A percentile compares a stretch with the other conserved stretches of the same genome.
phyloP scores from a whole-genome alignment of 2,888 invertebrate species.

The Pilophorus perplexus region DNA sequence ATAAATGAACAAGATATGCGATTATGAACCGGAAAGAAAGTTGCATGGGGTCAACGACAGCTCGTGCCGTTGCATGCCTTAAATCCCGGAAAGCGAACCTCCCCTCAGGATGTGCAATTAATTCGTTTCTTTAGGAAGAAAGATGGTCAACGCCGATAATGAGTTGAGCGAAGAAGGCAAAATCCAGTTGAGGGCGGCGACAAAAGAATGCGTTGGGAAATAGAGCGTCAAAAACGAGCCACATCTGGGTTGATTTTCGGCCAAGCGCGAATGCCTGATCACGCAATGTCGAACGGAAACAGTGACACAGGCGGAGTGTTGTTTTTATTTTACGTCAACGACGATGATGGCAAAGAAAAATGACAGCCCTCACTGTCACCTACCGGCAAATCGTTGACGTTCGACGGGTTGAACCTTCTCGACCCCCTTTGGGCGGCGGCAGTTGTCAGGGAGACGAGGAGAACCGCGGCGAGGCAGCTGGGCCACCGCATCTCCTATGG shows the following conservation, averaged over 20 bases:
- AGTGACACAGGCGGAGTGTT: no score
- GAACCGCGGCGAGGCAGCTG: constrained; percentile 28
- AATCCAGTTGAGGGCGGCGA: background rate
- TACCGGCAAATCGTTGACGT: constrained; percentile 3
- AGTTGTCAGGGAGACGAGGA: constrained; percentile 27
- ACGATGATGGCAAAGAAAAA: background rate
- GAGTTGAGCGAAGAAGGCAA: background rate
- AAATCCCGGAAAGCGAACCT: no score
- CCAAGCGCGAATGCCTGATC: background rate
- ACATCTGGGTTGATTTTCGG: background rate
- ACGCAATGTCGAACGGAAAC: background rate
- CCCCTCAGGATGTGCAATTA: no score
- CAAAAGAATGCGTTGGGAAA: constrained; percentile 17
- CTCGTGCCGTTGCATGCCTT: no score
- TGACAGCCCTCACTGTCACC: background rate
- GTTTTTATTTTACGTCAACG: no score
- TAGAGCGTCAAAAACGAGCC: constrained; percentile 11
- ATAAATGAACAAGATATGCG: no score
- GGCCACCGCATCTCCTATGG: constrained; percentile 45
- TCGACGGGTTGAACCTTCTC: constrained; percentile 26
- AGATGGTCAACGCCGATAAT: constrained; percentile 13
- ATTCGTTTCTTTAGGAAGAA: constrained; percentile 3
- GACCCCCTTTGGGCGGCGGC: constrained; percentile 39
- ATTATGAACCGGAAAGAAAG: no score
- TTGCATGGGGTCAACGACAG: no score